These are phyloP conservation scores for Nipponacmea schrenckii DNA, from an alignment of 2,888 invertebrate species.

Conservation along the genomic window DNA sequence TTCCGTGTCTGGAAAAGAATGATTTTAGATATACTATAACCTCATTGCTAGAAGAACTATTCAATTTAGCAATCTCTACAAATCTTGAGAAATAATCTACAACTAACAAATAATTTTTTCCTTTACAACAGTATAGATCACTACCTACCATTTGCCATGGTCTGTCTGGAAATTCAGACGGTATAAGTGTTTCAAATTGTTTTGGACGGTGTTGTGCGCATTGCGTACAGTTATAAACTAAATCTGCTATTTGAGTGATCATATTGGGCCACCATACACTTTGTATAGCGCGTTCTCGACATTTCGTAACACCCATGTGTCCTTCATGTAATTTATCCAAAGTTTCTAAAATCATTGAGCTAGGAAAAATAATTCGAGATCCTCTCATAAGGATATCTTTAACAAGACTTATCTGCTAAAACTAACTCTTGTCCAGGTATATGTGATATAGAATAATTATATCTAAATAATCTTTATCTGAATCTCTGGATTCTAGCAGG, in stretches of 20 bases:
- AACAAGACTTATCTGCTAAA: constrained; percentile 26
- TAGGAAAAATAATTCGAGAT: constrained; percentile 27
- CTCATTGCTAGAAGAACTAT: constrained; percentile 16
- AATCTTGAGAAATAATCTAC: constrained; percentile 40
- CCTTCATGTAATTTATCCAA: constrained; percentile 33
- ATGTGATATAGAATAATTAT: constrained; percentile 15
- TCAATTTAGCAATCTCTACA: constrained; percentile 30
- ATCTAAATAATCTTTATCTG: constrained; percentile 23
- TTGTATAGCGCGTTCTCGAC: constrained; percentile 32
- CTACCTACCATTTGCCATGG: constrained; percentile 42
- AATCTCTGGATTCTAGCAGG: constrained; percentile 25
- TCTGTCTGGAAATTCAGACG: constrained; percentile 32
- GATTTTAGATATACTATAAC: constrained; percentile 33
- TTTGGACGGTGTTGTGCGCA: constrained; percentile 27
- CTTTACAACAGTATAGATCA: constrained; percentile 38
- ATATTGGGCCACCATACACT: constrained; percentile 38
- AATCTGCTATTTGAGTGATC: constrained; percentile 21
- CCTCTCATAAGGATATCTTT: constrained; percentile 24
- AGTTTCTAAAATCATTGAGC: constrained; percentile 22
- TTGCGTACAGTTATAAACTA: constrained; percentile 31
- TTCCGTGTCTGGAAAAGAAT: constrained; percentile 33
- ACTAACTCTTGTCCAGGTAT: constrained; percentile 23
- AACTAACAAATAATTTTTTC: constrained; percentile 29
- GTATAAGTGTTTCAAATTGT: constrained; percentile 33
- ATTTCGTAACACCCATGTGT: constrained; percentile 36